Base-by-base conservation (phyloP, 1,140 invertebrate genomes). In the Muscidifurax raptorellus region DNA sequence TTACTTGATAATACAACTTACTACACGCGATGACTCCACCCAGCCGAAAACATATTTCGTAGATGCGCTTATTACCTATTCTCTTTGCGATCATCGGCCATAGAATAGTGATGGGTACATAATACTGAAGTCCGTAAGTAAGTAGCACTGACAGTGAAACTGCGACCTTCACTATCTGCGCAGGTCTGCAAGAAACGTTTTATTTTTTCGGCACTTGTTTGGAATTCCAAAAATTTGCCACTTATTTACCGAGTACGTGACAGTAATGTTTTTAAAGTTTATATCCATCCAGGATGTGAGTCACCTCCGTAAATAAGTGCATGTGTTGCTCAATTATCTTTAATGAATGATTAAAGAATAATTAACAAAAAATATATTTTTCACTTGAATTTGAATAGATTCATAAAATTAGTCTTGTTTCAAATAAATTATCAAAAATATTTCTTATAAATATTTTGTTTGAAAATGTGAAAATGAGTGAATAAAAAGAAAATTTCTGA, bases 91-190 rank as follows among this genome's bases (percentile, higher is more conserved):
- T 87, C 67, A 88, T 84, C 13, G 89, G 88, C 89, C 89, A 91
- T 1, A 91, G 27, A 71, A 91, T 86, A 10, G n/a, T 67, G 5
- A 90, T 75, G 6, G 90, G 89, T 1, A 91, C 84, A 47, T 85
- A 90, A 79, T 88, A 91, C 1, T 86, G 84, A 52, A 91, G 75
- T 10, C 87, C 89, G 66, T 88, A 86, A 9, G 89, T 85, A 30
- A 86, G 89, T 18, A 90, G 12, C n/a, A 90, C 86, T 6, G 89
- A 87, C 28, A 90, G 30, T 22, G 87, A 75, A 72, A 90, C 82
- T 18, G 81, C 79, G 30, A 91, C 82, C 77, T 91, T 91, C 1
- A 89, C 77, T 6, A 85, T 18, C 32, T 91, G 85, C 0, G 89
- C 82, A 1, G 86, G 64, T 1, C 89, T 91, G 82, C 7, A 15